A percentile compares a stretch with the other conserved stretches of the same genome.
phyloP scores from a whole-genome alignment of 2,797 vertebrate genomes.

The Taeniopygia guttata region DNA sequence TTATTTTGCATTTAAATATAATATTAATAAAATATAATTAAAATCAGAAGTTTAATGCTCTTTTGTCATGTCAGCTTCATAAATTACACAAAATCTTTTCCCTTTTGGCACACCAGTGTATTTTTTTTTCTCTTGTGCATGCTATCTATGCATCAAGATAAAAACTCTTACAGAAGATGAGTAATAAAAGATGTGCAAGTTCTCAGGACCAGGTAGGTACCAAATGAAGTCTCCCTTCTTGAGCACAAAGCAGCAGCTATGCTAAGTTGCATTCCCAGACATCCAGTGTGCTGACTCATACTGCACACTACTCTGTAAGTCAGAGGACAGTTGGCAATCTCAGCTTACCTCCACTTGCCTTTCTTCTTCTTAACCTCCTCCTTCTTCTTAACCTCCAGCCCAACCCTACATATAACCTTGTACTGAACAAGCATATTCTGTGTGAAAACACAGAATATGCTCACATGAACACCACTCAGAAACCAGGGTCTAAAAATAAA shows the following conservation, averaged over 20 bases:
- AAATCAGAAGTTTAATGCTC: not conserved
- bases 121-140: not conserved
- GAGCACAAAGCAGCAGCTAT: not conserved
- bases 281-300: fast-evolving
- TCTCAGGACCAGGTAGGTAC: not conserved
- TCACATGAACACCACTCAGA: not conserved
- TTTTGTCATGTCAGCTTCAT: not conserved
- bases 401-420: not conserved
- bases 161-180: not conserved
- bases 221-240: not conserved
- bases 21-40: not conserved
- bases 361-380: not conserved
- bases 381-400: not conserved
- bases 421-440: not conserved
- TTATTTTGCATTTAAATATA: not conserved
- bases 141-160: not conserved
- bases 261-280: not conserved
- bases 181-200: not conserved
- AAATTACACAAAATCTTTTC: not conserved
- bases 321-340: not conserved
- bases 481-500: not conserved
- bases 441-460: fast-evolving
- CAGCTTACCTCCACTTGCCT: not conserved
- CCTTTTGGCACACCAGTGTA: not conserved
- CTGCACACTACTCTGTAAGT: fast-evolving